Conservation (phyloP, 1,140 invertebrate species). For the Octopus bimaculoides region DNA sequence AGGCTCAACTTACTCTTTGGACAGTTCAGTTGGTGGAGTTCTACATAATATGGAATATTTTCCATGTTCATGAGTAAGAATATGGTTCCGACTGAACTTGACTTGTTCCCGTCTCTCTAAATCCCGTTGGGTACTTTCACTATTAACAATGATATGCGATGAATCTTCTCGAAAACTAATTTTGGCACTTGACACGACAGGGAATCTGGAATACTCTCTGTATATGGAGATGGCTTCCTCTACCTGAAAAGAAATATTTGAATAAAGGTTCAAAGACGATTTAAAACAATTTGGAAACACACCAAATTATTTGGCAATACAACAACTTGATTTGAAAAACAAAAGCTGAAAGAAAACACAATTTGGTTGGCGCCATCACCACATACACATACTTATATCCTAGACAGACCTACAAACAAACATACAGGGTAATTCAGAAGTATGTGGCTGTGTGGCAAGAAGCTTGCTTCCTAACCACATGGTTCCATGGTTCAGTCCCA, state of each 20-base stretch:
- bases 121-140: slow-evolving; percentile 40
- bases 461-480: no score
- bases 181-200: neutral
- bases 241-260: neutral
- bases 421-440: no score
- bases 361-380: no score
- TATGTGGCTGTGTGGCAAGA: no score
- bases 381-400: no score
- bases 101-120: slow-evolving; percentile 42
- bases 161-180: neutral
- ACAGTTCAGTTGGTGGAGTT: slow-evolving; percentile 22
- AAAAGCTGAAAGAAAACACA: no score
- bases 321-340: no score
- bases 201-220: neutral
- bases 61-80: slow-evolving; percentile 21
- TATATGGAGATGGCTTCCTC: slow-evolving; percentile 4
- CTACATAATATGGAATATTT: slow-evolving; percentile 8
- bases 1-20: slow-evolving; percentile 25
- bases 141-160: slow-evolving; percentile 16
- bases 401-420: no score
- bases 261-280: neutral
- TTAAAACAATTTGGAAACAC: no score
- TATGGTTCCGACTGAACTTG: slow-evolving; percentile 30
- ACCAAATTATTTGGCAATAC: no score
- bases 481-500: no score